Evolutionary conservation across 2,797 vertebrate species (phyloP).

Genomic region (Lithobates sylvaticus): DNA sequence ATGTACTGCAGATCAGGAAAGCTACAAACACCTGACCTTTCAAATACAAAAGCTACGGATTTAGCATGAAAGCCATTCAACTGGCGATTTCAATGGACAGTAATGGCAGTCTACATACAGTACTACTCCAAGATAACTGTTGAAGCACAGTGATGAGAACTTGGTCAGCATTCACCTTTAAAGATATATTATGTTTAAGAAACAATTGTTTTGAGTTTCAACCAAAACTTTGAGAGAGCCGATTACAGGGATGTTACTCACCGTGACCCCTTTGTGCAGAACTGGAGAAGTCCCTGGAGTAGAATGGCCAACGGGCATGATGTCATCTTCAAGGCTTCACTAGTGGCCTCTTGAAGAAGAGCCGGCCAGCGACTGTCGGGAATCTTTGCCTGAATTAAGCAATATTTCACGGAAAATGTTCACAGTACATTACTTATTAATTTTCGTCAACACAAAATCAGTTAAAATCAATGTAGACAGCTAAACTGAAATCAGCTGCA

Average conservation of each 20-base stretch:
- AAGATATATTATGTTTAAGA: too few species aligned
- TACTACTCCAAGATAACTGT: too few species aligned
- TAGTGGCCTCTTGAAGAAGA: conserved; percentile 89
- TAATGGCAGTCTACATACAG: too few species aligned
- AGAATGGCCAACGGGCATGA: conserved; percentile 85
- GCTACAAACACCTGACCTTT: too few species aligned
- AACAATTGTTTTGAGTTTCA: too few species aligned
- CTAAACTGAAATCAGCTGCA: background rate
- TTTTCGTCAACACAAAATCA: background rate
- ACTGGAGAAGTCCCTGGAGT: conserved; percentile 91
- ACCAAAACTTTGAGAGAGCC: too few species aligned
- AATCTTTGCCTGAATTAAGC: conserved; percentile 77
- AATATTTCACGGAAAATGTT: conserved; percentile 31
- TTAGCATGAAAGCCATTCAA: too few species aligned
- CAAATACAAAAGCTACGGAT: too few species aligned
- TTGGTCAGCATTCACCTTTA: too few species aligned
- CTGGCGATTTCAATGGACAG: too few species aligned
- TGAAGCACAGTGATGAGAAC: too few species aligned
- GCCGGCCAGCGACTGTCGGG: conserved; percentile 86
- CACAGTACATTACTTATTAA: conserved; percentile 1
- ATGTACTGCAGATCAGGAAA: too few species aligned
- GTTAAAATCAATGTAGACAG: background rate
- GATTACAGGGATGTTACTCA: conserved; percentile 63
- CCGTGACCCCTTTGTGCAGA: conserved; percentile 76
- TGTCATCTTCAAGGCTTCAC: conserved; percentile 88